Base-by-base conservation (phyloP, 92 coral and sea anemone species). In the Heliopora coerulea region DNA sequence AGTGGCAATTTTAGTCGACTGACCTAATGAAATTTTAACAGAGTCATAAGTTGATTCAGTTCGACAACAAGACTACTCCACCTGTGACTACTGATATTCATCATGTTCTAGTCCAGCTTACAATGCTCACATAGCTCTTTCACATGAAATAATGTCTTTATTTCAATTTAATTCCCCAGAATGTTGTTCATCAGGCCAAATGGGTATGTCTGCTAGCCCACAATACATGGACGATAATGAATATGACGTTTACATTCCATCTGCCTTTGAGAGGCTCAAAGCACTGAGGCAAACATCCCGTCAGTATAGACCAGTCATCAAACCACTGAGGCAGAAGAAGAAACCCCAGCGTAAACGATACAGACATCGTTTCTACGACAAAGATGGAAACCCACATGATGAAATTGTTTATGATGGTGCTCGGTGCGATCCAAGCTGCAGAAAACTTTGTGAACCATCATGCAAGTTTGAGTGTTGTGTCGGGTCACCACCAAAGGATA, bases 391-490 rank as follows among this genome's bases (percentile, higher is more conserved):
- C 14, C 76, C 76, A 10, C 76, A 69, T 69, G 76, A 69, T 50
- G 76, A 69, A 31, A 50, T 69, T 8, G 76, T 69, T 52, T 69
- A 69, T 19, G 76, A 69, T 49, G 89, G 95, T 4, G 65, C 80
- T 27, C 73, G 72, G 8, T 93, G 98, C 60, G 78, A 78, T 0
- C 75, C 75, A 0, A 78, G 69, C 8, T 93, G 98, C 59, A 81
- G 68, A 11, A 80, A 79, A 29, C 88, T 80, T 39, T 93, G 98
- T 44, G 68, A 83, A 3, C 98, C 98, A 3, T 74, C 85, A 3
- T 93, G 98, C 50, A 80, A 88, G 80, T 93, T 93, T 66, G 91
- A 74, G 59, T 93, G 98, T 66, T 93, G 98, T 40, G 62, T 93
- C 21, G 62, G 75, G 12, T 39, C 61, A 63, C 56, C 80, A 62